Percentiles rank a stretch among this genome's conserved stretches.
Evolutionary conservation across 2,797 vertebrate genomes (phyloP).

Genomic region (Cirrhinus molitorella): DNA sequence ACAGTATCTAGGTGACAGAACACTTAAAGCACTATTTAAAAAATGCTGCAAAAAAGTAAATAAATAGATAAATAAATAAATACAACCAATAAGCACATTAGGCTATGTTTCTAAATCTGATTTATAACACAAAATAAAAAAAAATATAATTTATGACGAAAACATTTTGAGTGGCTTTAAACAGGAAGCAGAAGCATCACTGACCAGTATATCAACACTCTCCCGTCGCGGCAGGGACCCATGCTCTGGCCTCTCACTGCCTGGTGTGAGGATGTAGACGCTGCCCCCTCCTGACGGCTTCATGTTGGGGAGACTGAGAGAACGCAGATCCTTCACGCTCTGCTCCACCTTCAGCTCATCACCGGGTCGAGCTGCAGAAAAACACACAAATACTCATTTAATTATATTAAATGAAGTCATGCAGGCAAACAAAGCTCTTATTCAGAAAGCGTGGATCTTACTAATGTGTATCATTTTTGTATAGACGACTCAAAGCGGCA

Average conservation of each 20-base stretch:
- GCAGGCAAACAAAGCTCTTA: too few relatives aligned
- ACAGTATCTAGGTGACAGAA: neutral
- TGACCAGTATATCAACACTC: conserved; percentile 77
- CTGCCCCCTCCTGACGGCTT: conserved; percentile 69
- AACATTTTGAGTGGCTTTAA: neutral
- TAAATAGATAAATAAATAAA: neutral
- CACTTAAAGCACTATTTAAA: neutral
- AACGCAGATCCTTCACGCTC: conserved; percentile 84
- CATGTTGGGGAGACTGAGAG: conserved; percentile 88
- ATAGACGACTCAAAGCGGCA: too few relatives aligned
- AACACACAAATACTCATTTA: neutral
- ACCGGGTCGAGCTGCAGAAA: conserved; percentile 83
- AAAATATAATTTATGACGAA: neutral
- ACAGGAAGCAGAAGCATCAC: conserved; percentile 50
- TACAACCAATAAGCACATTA: neutral
- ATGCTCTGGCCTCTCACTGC: conserved; percentile 72
- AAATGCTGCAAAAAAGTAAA: neutral
- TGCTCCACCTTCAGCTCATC: conserved; percentile 93
- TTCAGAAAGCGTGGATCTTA: too few relatives aligned
- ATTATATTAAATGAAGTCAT: too few relatives aligned
- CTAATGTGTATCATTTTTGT: too few relatives aligned
- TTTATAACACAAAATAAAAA: neutral
- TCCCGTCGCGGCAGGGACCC: conserved; percentile 75
- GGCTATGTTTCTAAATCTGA: neutral
- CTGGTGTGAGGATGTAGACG: conserved; percentile 76